These are phyloP conservation scores for Eumerus sabulonum DNA, from an alignment of 2,888 invertebrate species.

Conservation along the genomic window DNA sequence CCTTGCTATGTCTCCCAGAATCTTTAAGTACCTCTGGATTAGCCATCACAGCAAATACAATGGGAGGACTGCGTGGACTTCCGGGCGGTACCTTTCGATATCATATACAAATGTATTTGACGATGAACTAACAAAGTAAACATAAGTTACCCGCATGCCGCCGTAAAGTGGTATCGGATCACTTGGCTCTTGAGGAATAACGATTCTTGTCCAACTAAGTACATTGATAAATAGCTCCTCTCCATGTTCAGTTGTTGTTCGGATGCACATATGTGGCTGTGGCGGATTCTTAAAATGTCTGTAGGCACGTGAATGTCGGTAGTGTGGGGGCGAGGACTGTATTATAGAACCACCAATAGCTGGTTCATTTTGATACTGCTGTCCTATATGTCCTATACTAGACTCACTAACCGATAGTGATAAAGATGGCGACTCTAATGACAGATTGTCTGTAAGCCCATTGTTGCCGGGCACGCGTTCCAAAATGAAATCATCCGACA, in stretches of 20 bases:
- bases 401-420: constrained; percentile 35
- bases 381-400: constrained; percentile 39
- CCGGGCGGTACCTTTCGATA: constrained; percentile 81
- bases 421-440: constrained; percentile 60
- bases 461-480: constrained; percentile 36
- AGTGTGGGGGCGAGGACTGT: constrained; percentile 80
- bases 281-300: constrained; percentile 87
- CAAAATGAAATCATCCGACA: constrained; percentile 47
- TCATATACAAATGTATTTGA: background rate
- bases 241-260: constrained; percentile 80
- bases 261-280: constrained; percentile 88
- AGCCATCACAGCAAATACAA: constrained; percentile 87
- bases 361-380: constrained; percentile 52
- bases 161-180: constrained; percentile 86
- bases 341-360: constrained; percentile 69
- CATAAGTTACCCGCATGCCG: constrained; percentile 82
- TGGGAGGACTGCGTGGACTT: constrained; percentile 82
- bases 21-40: constrained; percentile 85
- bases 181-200: constrained; percentile 83
- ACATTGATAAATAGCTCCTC: constrained; percentile 84
- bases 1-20: constrained; percentile 84
- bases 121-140: constrained; percentile 24
- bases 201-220: constrained; percentile 86
- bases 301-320: constrained; percentile 82
- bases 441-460: constrained; percentile 29